Evolutionary conservation across 1,140 invertebrate genomes (phyloP).

Genomic region (Bursaphelenchus mucronatus): DNA sequence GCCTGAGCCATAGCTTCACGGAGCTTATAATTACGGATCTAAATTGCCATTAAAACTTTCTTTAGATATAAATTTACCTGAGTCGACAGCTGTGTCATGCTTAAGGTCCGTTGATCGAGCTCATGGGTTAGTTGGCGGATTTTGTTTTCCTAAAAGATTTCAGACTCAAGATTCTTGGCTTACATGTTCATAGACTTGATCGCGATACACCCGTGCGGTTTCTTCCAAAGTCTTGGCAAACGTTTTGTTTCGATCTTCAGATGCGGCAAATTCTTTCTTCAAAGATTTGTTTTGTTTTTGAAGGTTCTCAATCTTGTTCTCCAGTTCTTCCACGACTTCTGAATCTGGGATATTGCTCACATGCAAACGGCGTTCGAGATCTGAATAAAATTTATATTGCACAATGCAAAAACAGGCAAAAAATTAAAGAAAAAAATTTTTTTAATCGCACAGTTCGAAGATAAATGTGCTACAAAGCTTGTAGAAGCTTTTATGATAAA

Average conservation of each 20-base stretch:
- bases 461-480: too few relatives aligned
- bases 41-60: not conserved
- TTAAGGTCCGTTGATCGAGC: slow-evolving; percentile 14
- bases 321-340: slow-evolving; percentile 21
- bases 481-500: slow-evolving; percentile 7
- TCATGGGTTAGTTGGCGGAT: slow-evolving; percentile 12
- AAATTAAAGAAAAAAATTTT: too few relatives aligned
- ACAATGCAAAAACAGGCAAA: too few relatives aligned
- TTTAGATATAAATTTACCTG: slow-evolving; percentile 8
- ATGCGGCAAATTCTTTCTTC: slow-evolving; percentile 24
- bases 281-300: slow-evolving; percentile 20
- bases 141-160: not conserved
- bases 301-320: slow-evolving; percentile 4
- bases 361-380: slow-evolving; percentile 33
- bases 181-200: slow-evolving; percentile 34
- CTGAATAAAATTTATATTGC: slow-evolving; percentile 1
- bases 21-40: slow-evolving; percentile 16
- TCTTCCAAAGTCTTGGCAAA: slow-evolving; percentile 34
- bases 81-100: slow-evolving; percentile 19
- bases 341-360: slow-evolving; percentile 21
- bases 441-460: too few relatives aligned
- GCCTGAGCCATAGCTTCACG: slow-evolving; percentile 20
- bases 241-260: slow-evolving; percentile 19
- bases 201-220: slow-evolving; percentile 34
- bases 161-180: not conserved